Base-by-base conservation (phyloP, 1,140 invertebrate genomes). In the Saxidomus purpurata region DNA sequence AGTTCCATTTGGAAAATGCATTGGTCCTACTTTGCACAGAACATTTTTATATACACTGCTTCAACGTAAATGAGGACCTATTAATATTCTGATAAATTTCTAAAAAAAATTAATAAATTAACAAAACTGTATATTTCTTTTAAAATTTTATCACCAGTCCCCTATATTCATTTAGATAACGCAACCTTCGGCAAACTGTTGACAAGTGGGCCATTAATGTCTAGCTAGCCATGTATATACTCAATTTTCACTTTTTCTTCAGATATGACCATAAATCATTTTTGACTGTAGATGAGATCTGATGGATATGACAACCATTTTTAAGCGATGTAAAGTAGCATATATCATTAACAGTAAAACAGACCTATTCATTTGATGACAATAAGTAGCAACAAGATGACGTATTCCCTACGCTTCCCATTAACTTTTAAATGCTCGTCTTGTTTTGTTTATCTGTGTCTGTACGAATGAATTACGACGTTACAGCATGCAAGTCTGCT, bases 401-500 rank as follows among this genome's bases (percentile, higher is more conserved):
- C n/a, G 25, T 63, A 63, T 63, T 28, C 25, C 59, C 59, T 6
- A 63, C n/a, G n/a, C 19, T 63, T 63, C n/a, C n/a, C n/a, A 63
- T 63, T 43, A 43, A 43, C 43, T 63, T 63, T 3, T n/a, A 59
- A 63, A 63, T n/a, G 4, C 25, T 63, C 22, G 15, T 25, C 25
- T 8, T 63, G 59, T 63, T 63, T 63, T 63, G 25, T 63, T 63
- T 63, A 63, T 63, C 59, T 63, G 59, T 28, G 28, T 63, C 59
- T 28, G 1, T 63, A 63, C n/a, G 59, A 63, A 28, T n/a, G 59
- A 63, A 28, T 71, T 71, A 36, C 22, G 67, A 71, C 3, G 67
- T 71, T 71, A 71, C 67, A 28, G 67, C 67, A 71, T 40, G 34
- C 67, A 40, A 71, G 67, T 71, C 67, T 71, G 67, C 36, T 71